phyloP scores from a whole-genome alignment of 2,797 vertebrate species.

The Pangasius macronema region DNA sequence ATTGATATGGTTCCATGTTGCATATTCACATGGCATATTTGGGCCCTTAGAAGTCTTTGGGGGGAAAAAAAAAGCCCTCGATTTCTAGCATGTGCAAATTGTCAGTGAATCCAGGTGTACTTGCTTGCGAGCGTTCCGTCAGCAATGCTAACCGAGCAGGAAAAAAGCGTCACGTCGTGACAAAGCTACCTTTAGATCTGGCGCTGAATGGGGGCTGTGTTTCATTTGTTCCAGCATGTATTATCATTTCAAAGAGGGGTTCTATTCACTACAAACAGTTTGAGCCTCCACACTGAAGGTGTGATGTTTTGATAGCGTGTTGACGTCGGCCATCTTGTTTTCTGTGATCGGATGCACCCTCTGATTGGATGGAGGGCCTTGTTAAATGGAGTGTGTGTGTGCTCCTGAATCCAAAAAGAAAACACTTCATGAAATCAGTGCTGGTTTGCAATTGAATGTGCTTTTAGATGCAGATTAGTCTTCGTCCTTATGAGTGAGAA shows the following conservation, averaged over 20 bases:
- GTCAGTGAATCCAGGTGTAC: constrained; percentile 45
- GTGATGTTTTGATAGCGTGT: constrained; percentile 38
- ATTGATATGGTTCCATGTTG: constrained; percentile 1
- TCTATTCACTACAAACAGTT: constrained; percentile 32
- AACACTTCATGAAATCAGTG: constrained; percentile 23
- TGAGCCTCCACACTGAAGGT: constrained; percentile 27
- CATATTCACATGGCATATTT: constrained; percentile 9
- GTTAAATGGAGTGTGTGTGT: constrained; percentile 19
- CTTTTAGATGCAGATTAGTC: constrained; percentile 11
- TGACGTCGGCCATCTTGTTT: constrained; percentile 45
- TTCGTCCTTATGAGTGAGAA: not conserved
- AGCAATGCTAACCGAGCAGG: not conserved
- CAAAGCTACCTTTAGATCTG: constrained; percentile 43
- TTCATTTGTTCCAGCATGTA: constrained; percentile 48
- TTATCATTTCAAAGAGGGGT: constrained; percentile 59
- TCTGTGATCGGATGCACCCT: not conserved
- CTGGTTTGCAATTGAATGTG: not conserved
- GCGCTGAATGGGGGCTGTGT: constrained; percentile 23
- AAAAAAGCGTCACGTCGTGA: constrained; percentile 8
- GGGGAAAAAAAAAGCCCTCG: not conserved
- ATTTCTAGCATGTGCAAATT: constrained; percentile 32
- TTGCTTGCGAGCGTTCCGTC: constrained; percentile 10
- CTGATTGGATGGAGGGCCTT: not conserved
- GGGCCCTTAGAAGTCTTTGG: not conserved
- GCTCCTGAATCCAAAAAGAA: not conserved